phyloP scores from a whole-genome alignment of 1,140 invertebrate species.

The Neodiprion pinetum region DNA sequence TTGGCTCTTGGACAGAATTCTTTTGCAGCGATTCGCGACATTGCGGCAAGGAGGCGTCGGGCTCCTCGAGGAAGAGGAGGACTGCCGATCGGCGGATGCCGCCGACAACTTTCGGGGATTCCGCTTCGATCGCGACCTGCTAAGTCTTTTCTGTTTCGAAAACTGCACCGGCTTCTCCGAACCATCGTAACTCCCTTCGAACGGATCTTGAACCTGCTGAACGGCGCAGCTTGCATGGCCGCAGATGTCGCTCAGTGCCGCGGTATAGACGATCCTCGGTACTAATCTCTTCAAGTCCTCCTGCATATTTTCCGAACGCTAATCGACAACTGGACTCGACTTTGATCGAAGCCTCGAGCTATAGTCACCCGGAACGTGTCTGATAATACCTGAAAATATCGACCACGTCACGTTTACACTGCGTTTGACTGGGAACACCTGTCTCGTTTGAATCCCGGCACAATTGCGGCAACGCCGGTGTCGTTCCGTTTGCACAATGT shows the following conservation, averaged over 20 bases:
- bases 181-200: background rate
- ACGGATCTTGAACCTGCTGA: background rate
- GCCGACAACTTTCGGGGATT: slow-evolving; percentile 45
- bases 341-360: too few species aligned
- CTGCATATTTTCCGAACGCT: slow-evolving; percentile 37
- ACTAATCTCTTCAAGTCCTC: slow-evolving; percentile 44
- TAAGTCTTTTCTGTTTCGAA: slow-evolving; percentile 32
- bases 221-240: background rate
- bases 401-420: background rate
- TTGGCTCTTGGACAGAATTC: background rate
- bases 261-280: slow-evolving; percentile 49
- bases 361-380: too few species aligned
- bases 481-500: too few species aligned
- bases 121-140: slow-evolving; percentile 36
- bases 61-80: slow-evolving; percentile 49
- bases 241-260: slow-evolving; percentile 25
- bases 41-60: slow-evolving; percentile 40
- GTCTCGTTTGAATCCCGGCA: background rate
- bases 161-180: background rate
- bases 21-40: background rate
- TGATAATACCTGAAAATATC: background rate
- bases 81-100: slow-evolving; percentile 34
- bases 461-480: too few species aligned
- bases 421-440: background rate
- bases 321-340: background rate